phyloP scores from a whole-genome alignment of 2,888 invertebrate species.

The Apodemia mormo region DNA sequence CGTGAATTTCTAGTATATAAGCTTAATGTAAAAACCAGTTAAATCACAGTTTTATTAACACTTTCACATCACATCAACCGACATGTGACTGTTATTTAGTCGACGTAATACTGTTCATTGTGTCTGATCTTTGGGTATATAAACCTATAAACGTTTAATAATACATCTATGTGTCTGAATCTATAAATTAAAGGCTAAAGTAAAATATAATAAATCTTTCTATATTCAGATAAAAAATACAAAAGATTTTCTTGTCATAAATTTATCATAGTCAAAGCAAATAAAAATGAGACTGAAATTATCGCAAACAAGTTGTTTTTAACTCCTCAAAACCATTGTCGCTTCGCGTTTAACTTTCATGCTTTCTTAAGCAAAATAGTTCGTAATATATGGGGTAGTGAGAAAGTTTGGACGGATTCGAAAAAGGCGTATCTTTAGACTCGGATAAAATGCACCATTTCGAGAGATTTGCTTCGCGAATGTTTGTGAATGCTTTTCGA shows the following conservation, averaged over 20 bases:
- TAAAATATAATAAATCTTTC: too few relatives aligned
- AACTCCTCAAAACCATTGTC: slow-evolving; percentile 18
- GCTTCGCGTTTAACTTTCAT: slow-evolving; percentile 8
- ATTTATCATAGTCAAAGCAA: background rate
- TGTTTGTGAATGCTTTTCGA: slow-evolving; percentile 14
- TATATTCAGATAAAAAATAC: too few relatives aligned
- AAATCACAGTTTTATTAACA: too few relatives aligned
- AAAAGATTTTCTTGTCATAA: background rate
- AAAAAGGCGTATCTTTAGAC: slow-evolving; percentile 21
- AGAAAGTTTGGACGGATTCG: slow-evolving; percentile 22
- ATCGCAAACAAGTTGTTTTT: slow-evolving; percentile 18
- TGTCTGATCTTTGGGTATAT: too few relatives aligned
- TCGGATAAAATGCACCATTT: slow-evolving; percentile 25
- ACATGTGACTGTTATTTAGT: too few relatives aligned
- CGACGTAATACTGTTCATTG: too few relatives aligned
- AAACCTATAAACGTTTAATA: too few relatives aligned
- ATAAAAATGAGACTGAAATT: slow-evolving; percentile 9
- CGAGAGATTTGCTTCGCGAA: slow-evolving; percentile 20
- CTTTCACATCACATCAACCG: too few relatives aligned
- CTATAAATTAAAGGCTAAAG: too few relatives aligned
- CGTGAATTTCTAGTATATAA: too few relatives aligned
- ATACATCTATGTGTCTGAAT: too few relatives aligned
- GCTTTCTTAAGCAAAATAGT: slow-evolving; percentile 18
- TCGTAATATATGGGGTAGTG: slow-evolving; percentile 21
- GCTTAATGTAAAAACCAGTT: too few relatives aligned